Evolutionary conservation across 2,888 invertebrate species (phyloP), one percentile per base, ranked within the genome.

Genomic region (Aphodius granarius): DNA sequence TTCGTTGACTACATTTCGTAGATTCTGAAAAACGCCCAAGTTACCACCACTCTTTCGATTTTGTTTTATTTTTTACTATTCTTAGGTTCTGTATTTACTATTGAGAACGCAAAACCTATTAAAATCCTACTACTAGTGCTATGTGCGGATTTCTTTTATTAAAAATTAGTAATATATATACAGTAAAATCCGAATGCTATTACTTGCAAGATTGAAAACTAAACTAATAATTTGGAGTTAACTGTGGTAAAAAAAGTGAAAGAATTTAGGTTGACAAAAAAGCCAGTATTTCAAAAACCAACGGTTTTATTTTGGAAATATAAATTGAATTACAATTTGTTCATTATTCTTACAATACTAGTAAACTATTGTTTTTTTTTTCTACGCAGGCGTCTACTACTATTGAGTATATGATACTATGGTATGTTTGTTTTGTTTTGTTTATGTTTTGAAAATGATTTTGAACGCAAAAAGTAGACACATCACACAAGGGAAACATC

Each of bases 281-380:
- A 63, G 72, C 72, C 72, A 72, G 16, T 63, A 72, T 21, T 64
- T 72, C 22, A 72, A 72, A 85, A 86, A 85, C 84, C 85, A 82
- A 85, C 84, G 81, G 83, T 81, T 85, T 86, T 86, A 86, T 86
- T 77, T 85, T 85, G 85, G 83, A 85, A 85, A 86, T 85, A 86
- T 85, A 85, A 81, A 78, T 81, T 83, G 84, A 83, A 83, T 83
- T 85, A 85, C 84, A 85, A 81, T 83, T 43, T 43, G 43, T 43
- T n/a, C n/a, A n/a, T n/a, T 23, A 23, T 23, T 6, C 23, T 43
- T 43, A 43, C 43, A 43, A 43, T 43, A 43, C 43, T 9, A 43
- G 13, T 43, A 43, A 43, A 43, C 43, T 43, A 43, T 43, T n/a
- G n/a, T n/a, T n/a, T 9, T 43, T 43, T 43, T 13, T 6, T 43